These are phyloP conservation scores for Brienomyrus brachyistius DNA, from an alignment of 2,113 vertebrate species.

Conservation along the genomic window DNA sequence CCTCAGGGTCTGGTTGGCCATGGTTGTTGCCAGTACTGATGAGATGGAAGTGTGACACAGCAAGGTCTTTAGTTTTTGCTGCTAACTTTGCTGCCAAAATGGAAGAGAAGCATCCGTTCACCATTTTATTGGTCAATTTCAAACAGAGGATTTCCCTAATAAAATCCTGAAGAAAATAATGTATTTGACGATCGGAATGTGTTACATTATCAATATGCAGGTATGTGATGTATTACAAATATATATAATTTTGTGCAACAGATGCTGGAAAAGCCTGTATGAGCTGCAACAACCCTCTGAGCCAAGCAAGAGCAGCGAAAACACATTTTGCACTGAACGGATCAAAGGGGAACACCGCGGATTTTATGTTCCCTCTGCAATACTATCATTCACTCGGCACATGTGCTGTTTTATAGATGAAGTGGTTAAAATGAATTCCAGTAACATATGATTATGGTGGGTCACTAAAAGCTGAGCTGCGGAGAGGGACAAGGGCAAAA, in stretches of 20 bases:
- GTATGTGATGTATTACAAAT: background rate
- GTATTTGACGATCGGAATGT: background rate
- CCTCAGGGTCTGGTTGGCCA: background rate
- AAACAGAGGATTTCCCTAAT: background rate
- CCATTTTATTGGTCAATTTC: background rate
- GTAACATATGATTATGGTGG: background rate
- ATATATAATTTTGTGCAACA: background rate
- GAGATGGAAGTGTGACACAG: background rate
- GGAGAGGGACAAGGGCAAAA: background rate
- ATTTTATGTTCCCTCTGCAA: background rate
- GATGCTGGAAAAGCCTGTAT: background rate
- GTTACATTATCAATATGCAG: background rate
- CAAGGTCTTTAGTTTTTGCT: background rate
- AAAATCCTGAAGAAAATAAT: background rate
- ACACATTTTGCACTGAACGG: background rate
- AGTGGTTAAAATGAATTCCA: background rate
- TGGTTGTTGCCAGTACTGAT: background rate
- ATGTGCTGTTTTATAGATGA: background rate
- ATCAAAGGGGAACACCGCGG: background rate
- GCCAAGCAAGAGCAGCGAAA: background rate
- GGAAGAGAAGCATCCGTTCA: background rate
- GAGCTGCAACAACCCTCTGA: background rate
- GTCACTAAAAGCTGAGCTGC: background rate
- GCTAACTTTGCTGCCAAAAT: background rate
- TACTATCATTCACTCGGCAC: background rate